Percentiles rank a stretch among this genome's conserved stretches.
phyloP scores from a whole-genome alignment of 2,797 vertebrate species.

The Pogonophryne albipinna region DNA sequence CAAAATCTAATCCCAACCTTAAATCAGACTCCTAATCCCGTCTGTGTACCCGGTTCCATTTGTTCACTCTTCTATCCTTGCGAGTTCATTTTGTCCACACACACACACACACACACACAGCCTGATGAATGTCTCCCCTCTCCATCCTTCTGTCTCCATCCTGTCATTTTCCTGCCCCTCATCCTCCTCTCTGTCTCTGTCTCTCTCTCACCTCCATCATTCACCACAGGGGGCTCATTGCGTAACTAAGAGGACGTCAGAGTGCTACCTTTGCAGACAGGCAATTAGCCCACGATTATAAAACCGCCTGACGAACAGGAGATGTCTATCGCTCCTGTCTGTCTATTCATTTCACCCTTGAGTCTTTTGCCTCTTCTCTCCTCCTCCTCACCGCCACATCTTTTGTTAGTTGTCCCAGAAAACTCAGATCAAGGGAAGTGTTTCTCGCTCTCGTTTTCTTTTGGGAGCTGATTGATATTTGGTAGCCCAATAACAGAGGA shows the following conservation, averaged over 20 bases:
- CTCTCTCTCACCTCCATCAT: conserved; percentile 18
- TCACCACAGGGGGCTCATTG: conserved; percentile 53
- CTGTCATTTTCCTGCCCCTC: conserved; percentile 47
- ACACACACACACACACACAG: conserved; percentile 42
- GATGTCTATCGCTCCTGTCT: conserved; percentile 53
- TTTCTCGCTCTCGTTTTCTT: conserved; percentile 16
- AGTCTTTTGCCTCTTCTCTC: conserved; percentile 37
- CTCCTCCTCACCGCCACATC: conserved; percentile 22
- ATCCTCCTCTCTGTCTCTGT: neutral
- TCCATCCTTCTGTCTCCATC: conserved; percentile 45
- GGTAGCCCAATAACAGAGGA: conserved; percentile 23
- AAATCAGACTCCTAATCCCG: neutral
- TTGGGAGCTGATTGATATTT: conserved; percentile 39
- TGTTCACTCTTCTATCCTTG: conserved; percentile 1
- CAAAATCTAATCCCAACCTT: neutral
- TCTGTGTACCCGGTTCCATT: too few species aligned
- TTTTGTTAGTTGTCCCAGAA: conserved; percentile 55
- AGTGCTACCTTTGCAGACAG: conserved; percentile 77
- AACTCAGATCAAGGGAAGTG: conserved; percentile 25
- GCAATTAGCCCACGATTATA: conserved; percentile 77
- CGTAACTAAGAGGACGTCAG: conserved; percentile 63
- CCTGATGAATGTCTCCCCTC: conserved; percentile 69
- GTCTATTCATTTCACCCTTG: conserved; percentile 11
- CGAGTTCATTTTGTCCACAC: conserved; percentile 27
- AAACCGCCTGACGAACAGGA: conserved; percentile 64